Evolutionary conservation across 2,113 vertebrate genomes (phyloP), one percentile per base, ranked within the genome.

Genomic region (Heliornis fulica): DNA sequence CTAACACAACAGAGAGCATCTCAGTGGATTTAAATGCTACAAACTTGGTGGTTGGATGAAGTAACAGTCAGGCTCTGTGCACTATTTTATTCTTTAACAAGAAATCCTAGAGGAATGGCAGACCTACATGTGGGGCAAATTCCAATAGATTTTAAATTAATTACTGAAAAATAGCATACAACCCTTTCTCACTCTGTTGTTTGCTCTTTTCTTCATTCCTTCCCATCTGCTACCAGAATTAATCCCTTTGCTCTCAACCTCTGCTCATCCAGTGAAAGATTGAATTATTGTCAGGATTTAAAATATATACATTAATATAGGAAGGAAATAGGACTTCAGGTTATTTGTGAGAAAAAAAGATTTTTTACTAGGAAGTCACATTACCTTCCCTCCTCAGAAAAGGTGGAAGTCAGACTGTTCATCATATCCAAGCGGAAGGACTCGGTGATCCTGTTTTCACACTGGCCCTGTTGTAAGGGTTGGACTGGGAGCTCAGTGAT

Each of bases 11-110:
- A 11, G 93, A 91, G 31, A 93, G 29, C 36, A 54, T 95, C 29
- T 60, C 90, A 84, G 46, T 50, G 13, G 87, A 69, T 90, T 60
- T 96, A 40, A 98, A 97, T 90, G 81, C 91, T 81, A 97, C 97
- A 16, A 59, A 95, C 38, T 43, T 86, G n/a, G 29, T 76, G 32
- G 28, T 6, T 68, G 96, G 96, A 57, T 97, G 56, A 91, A 97
- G 76, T 98, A 97, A 83, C n/a, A 23, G 71, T 64, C 53, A 71
- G 50, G 82, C 15, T 18, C 78, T 50, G 17, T 38, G 65, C 81
- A 72, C 40, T 90, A 0, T 45, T 88, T 54, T 15, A 1, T 63
- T 96, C 72, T 48, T 74, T 63, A 90, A 41, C 8, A 83, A 91
- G 94, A 94, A 92, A 77, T 90, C 69, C 69, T 72, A 38, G 53